Evolutionary conservation across 2,113 vertebrate genomes (phyloP).

Genomic region (Indri indri): DNA sequence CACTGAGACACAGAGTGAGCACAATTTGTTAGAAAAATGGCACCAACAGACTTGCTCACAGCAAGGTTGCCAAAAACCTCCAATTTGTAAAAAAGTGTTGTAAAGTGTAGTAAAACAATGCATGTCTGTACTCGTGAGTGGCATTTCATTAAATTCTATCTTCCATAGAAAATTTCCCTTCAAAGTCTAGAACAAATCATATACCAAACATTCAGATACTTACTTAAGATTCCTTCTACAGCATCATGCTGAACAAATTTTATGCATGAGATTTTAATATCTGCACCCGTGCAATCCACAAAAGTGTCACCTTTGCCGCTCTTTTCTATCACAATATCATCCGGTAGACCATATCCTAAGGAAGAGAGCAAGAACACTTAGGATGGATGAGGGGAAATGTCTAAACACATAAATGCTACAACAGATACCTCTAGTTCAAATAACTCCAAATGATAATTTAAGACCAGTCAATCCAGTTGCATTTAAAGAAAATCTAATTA

Average conservation of each 20-base stretch:
- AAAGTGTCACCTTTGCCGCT: slow-evolving; percentile 92
- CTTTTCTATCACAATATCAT: slow-evolving; percentile 96
- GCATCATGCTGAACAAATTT: slow-evolving; percentile 95
- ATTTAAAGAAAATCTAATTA: not conserved
- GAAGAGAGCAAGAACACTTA: slow-evolving; percentile 1
- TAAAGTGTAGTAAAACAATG: not conserved
- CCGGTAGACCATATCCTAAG: slow-evolving; percentile 93
- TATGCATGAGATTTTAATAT: slow-evolving; percentile 90
- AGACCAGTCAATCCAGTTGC: not conserved
- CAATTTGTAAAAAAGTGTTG: not conserved
- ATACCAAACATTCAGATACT: slow-evolving; percentile 78
- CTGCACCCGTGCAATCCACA: slow-evolving; percentile 90
- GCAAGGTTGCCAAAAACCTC: not conserved
- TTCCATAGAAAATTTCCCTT: not conserved
- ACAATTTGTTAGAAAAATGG: not conserved
- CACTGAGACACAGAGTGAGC: not conserved
- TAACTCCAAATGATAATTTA: not conserved
- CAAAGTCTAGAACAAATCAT: not conserved
- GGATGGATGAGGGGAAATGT: not conserved
- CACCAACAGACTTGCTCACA: not conserved
- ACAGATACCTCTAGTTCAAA: not conserved
- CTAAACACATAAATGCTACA: not conserved
- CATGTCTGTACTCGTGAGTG: not conserved
- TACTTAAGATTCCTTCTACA: slow-evolving; percentile 96
- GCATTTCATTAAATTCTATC: not conserved